Base-by-base conservation (phyloP, 2,113 vertebrate species). In the Holacanthus passer region DNA sequence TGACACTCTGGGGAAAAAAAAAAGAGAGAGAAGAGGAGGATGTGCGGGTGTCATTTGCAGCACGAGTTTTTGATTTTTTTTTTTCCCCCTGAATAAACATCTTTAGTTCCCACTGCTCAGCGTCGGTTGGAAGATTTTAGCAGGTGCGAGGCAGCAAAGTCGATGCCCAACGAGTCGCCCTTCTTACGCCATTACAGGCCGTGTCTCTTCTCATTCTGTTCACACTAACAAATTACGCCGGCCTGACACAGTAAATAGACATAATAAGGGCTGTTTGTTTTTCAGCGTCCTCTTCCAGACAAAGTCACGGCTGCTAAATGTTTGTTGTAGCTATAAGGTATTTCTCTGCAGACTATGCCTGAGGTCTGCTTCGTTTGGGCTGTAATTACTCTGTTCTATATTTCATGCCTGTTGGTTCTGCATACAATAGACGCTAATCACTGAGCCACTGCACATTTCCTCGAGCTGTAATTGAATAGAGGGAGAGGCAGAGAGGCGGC, bases 341-440 rank as follows among this genome's bases (percentile, higher is more conserved):
- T 90, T 86, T 90, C 67, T 89, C 82, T 68, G 65, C 81, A 74
- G 79, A 73, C 78, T 67, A 19, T 6, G 87, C 88, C 85, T 77
- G 77, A 73, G 80, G 84, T 83, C 79, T 90, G 76, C 66, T 92
- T 84, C 56, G 63, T 84, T 86, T 86, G 73, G 79, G 83, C 82
- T 88, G 79, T 89, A 91, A 92, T 90, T 89, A 90, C 83, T 85
- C 76, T 81, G 64, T 73, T 92, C 84, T 82, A 82, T 78, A 92
- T 92, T 90, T 89, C 82, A 88, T 79, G 91, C 90, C 83, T 83
- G 88, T 90, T 91, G 89, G 79, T 82, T 89, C 86, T 86, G 82
- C 89, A 80, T 87, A 87, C 81, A 89, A 82, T 77, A 77, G 67
- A 81, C 39, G 27, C 85, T 84, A 79, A 88, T 91, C 81, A 85